phyloP scores from a whole-genome alignment of 2,888 invertebrate genomes.

The Mythimna lalbum region DNA sequence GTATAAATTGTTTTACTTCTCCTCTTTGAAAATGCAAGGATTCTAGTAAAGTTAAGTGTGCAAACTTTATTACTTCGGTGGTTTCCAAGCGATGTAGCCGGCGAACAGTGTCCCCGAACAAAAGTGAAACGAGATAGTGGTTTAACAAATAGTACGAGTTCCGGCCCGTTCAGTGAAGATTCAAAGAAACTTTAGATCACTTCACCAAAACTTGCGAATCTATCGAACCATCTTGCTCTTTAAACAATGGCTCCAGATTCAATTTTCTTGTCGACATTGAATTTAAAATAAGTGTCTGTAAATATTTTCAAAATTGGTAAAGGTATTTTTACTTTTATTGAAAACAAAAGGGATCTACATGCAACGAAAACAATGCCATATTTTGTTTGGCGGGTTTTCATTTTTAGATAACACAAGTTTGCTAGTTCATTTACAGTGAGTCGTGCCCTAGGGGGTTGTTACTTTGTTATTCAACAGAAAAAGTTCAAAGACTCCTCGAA shows the following conservation, averaged over 20 bases:
- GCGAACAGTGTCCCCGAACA: constrained; percentile 34
- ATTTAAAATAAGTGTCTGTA: not conserved
- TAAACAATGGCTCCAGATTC: constrained; percentile 2
- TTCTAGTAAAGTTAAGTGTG: constrained; percentile 18
- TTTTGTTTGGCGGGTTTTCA: not conserved
- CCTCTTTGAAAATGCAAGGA: constrained; percentile 11
- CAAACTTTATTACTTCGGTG: constrained; percentile 36
- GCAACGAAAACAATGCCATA: constrained; percentile 5
- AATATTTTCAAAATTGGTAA: constrained; percentile 25
- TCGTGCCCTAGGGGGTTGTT: not conserved
- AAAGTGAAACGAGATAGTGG: constrained; percentile 22
- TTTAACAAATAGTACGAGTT: constrained; percentile 48
- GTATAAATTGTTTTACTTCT: constrained; percentile 14
- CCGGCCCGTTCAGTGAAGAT: constrained; percentile 27
- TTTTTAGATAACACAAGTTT: not conserved
- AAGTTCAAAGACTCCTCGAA: constrained; percentile 3
- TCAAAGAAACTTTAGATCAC: constrained; percentile 39
- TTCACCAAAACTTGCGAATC: constrained; percentile 33
- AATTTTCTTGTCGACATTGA: not conserved
- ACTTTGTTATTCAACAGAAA: not conserved
- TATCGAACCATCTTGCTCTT: constrained; percentile 26
- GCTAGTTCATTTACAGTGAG: not conserved
- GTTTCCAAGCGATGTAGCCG: constrained; percentile 18
- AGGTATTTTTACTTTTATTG: not conserved
- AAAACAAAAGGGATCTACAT: constrained; percentile 2